Evolutionary conservation across 2,888 invertebrate species (phyloP).

Genomic region (Azorinus chamasolen): DNA sequence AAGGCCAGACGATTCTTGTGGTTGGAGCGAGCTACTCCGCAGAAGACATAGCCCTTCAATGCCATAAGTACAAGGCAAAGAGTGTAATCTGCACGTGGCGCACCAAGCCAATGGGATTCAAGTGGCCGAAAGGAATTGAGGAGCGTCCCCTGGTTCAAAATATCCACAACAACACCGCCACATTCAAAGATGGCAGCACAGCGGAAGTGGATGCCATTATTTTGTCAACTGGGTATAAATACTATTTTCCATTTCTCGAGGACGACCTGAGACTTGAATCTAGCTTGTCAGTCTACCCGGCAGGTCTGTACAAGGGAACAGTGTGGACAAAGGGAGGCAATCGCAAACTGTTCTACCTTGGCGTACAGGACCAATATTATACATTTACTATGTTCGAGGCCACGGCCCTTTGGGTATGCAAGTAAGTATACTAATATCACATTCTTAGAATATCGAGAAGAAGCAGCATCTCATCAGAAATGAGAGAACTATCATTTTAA

Average conservation of each 20-base stretch:
- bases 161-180: conserved; percentile 30
- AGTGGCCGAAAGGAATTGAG: conserved; percentile 47
- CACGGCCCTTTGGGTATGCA: conserved; percentile 45
- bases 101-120: too few species aligned
- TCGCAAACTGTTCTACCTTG: conserved; percentile 52
- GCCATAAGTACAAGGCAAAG: too few species aligned
- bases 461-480: too few species aligned
- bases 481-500: too few species aligned
- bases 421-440: conserved; percentile 24
- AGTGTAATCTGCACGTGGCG: too few species aligned
- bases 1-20: too few species aligned
- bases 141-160: conserved; percentile 45
- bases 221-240: conserved; percentile 39
- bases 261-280: conserved; percentile 25
- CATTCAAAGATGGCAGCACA: conserved; percentile 55
- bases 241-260: conserved; percentile 36
- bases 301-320: conserved; percentile 53
- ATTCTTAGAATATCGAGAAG: too few species aligned
- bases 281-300: conserved; percentile 21
- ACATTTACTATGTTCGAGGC: conserved; percentile 60
- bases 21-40: too few species aligned
- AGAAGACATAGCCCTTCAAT: too few species aligned
- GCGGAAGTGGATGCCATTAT: conserved; percentile 56
- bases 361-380: conserved; percentile 51
- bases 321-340: too few species aligned